Evolutionary conservation across 2,888 invertebrate species (phyloP).

Genomic region (Drosophila flavopinicola): DNA sequence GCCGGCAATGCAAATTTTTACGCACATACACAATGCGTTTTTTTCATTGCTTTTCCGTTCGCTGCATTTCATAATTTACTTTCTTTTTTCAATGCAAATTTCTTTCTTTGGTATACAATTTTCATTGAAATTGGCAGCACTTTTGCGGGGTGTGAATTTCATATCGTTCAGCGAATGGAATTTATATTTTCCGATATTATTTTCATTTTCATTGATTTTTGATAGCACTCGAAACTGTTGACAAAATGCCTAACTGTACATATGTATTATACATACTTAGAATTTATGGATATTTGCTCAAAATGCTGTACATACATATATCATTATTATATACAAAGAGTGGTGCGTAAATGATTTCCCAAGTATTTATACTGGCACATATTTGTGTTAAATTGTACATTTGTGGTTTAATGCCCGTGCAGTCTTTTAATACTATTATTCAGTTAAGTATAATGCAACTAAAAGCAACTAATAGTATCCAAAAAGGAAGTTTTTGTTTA

Average conservation of each 20-base stretch:
- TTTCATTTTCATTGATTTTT: slow-evolving; percentile 7
- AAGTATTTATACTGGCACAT: not conserved
- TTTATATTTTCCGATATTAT: not conserved
- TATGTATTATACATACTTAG: slow-evolving; percentile 1
- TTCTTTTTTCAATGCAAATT: slow-evolving; percentile 6
- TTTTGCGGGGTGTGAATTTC: slow-evolving; percentile 25
- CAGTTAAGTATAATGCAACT: no score
- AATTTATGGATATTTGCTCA: slow-evolving; percentile 1
- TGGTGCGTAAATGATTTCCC: not conserved
- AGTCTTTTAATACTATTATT: not conserved
- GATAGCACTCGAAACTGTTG: slow-evolving; percentile 3
- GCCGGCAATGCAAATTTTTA: slow-evolving; percentile 42
- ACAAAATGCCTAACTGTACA: slow-evolving; percentile 12
- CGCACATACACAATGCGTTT: slow-evolving; percentile 3
- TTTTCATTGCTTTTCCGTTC: slow-evolving; percentile 22
- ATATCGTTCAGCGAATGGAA: slow-evolving; percentile 9
- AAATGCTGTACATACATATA: slow-evolving; percentile 8
- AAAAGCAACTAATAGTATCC: no score
- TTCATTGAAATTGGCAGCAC: slow-evolving; percentile 15
- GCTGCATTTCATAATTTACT: slow-evolving; percentile 15
- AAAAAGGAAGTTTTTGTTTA: no score
- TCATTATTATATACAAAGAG: not conserved
- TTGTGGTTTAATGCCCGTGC: not conserved
- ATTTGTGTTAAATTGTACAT: not conserved
- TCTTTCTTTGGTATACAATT: not conserved